Percentiles rank a stretch among this genome's conserved stretches.
Evolutionary conservation across 35 echinoderm and acorn worm species (phyloP).

Genomic region (Ophioderma brevispina): DNA sequence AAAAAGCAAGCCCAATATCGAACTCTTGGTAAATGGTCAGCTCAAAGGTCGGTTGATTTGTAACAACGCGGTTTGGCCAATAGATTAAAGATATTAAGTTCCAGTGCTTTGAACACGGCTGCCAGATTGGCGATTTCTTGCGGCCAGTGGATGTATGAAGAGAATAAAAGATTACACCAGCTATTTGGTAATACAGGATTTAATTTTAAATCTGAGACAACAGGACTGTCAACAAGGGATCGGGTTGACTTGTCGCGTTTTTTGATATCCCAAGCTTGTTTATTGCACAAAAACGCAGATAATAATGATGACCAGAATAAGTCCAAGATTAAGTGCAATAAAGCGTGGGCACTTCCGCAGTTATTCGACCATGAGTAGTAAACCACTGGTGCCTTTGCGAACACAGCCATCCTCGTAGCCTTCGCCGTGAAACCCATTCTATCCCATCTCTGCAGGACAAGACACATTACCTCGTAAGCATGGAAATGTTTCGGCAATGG

Average conservation of each 20-base stretch:
- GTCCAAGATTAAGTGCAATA: background rate
- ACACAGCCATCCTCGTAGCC: constrained; percentile 51
- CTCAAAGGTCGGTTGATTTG: background rate
- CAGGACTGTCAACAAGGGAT: constrained; percentile 14
- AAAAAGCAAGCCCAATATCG: background rate
- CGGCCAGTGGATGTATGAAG: constrained; percentile 33
- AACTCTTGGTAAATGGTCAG: constrained; percentile 39
- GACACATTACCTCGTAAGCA: background rate
- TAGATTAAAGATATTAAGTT: constrained; percentile 26
- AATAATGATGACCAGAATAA: background rate
- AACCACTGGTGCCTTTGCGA: background rate
- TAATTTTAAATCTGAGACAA: constrained; percentile 47
- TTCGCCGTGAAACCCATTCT: background rate
- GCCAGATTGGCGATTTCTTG: background rate
- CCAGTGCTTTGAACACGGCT: background rate
- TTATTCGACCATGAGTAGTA: constrained; percentile 32
- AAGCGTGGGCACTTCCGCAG: constrained; percentile 35
- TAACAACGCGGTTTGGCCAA: constrained; percentile 36
- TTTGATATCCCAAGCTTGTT: background rate
- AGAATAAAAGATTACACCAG: constrained; percentile 38
- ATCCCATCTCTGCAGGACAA: background rate
- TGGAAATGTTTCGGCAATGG: background rate
- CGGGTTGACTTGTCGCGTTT: background rate
- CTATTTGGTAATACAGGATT: constrained; percentile 58
- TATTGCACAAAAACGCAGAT: background rate